Percentiles rank a stretch among this genome's conserved stretches.
Evolutionary conservation across 2,888 invertebrate genomes (phyloP).

Genomic region (Tholera decimalis): DNA sequence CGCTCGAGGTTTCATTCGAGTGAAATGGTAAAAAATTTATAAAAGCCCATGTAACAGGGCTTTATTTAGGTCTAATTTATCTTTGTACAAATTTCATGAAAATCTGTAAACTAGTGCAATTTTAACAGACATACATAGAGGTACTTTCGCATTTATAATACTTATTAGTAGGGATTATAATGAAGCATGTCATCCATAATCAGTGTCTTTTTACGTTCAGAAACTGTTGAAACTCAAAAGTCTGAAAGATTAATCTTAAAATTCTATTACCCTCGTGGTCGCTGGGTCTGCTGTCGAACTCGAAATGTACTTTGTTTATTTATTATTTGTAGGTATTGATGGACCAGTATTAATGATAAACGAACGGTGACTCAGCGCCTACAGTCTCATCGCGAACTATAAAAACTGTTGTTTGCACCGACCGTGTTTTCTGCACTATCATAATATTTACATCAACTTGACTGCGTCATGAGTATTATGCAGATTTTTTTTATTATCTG

Average conservation of each 20-base stretch:
- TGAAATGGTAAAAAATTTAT: too few relatives aligned
- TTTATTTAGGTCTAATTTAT: too few relatives aligned
- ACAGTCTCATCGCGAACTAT: constrained; percentile 27
- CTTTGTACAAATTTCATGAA: too few relatives aligned
- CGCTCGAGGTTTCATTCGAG: too few relatives aligned
- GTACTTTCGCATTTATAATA: too few relatives aligned
- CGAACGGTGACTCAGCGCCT: constrained; percentile 55
- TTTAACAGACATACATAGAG: too few relatives aligned
- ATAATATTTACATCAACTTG: constrained; percentile 58
- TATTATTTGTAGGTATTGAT: constrained; percentile 16
- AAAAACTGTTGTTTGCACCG: constrained; percentile 48
- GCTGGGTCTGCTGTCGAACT: neutral
- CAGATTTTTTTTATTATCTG: constrained; percentile 18
- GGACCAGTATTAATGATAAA: constrained; percentile 54
- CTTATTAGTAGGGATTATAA: too few relatives aligned
- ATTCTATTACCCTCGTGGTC: neutral
- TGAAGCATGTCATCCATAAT: too few relatives aligned
- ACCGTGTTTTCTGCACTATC: constrained; percentile 38
- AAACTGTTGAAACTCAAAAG: neutral
- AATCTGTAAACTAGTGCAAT: too few relatives aligned
- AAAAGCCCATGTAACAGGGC: too few relatives aligned
- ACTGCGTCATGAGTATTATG: constrained; percentile 25
- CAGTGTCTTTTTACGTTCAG: too few relatives aligned
- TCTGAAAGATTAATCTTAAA: neutral
- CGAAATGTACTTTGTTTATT: constrained; percentile 14